Conservation (phyloP, 2,888 invertebrate genomes). For the Aphidius colemani region DNA sequence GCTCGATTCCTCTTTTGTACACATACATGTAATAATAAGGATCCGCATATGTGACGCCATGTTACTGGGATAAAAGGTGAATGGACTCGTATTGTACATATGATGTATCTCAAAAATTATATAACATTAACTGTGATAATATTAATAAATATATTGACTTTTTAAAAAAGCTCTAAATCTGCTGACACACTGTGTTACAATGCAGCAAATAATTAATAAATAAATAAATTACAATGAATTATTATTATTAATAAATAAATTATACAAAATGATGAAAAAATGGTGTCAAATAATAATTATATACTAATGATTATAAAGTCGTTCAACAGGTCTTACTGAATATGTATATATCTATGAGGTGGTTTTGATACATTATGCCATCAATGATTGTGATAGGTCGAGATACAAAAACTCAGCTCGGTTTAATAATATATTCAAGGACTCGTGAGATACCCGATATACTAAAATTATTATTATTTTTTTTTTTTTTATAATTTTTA, state of each 20-base stretch:
- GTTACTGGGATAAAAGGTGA: slow-evolving; percentile 61
- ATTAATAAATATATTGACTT: too few relatives aligned
- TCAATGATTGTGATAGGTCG: slow-evolving; percentile 30
- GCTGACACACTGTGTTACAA: too few relatives aligned
- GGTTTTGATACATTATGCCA: slow-evolving; percentile 1
- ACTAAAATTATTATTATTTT: not conserved
- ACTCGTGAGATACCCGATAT: not conserved
- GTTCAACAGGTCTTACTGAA: too few relatives aligned
- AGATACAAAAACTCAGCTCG: slow-evolving; percentile 11
- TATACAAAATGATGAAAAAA: too few relatives aligned
- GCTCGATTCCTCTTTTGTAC: slow-evolving; percentile 33
- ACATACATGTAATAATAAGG: slow-evolving; percentile 16
- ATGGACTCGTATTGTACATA: slow-evolving; percentile 45
- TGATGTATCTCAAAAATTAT: too few relatives aligned
- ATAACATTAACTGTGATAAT: too few relatives aligned
- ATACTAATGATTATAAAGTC: slow-evolving; percentile 1
- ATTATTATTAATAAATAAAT: too few relatives aligned
- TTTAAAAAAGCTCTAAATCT: too few relatives aligned
- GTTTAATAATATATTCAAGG: not conserved
- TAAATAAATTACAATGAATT: too few relatives aligned
- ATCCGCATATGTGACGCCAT: slow-evolving; percentile 51
- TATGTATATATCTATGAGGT: too few relatives aligned
- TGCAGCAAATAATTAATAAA: too few relatives aligned
- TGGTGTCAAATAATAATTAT: not conserved
- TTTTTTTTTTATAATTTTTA: not conserved